Conservation (phyloP, 2,797 vertebrate species). For the Tenualosa thibaudeaui region DNA sequence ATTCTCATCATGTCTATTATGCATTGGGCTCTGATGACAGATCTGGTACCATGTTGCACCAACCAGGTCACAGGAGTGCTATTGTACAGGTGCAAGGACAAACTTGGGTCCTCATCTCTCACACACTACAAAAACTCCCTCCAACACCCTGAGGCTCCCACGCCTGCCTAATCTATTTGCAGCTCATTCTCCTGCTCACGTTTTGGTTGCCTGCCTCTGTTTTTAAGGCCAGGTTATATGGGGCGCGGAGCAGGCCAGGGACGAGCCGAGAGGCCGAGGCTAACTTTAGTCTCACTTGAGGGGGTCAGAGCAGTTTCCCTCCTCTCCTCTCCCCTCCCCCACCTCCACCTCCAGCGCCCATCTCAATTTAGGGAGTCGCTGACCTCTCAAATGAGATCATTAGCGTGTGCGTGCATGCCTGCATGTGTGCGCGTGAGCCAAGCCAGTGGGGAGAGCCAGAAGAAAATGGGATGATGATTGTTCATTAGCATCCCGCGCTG, state of each 20-base stretch:
- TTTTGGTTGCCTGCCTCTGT: background rate
- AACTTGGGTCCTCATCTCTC: background rate
- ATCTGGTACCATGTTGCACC: background rate
- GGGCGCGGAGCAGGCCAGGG: slow-evolving; percentile 34
- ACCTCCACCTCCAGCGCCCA: background rate
- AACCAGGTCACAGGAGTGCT: background rate
- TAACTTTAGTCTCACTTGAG: slow-evolving; percentile 50
- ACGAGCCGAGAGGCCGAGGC: slow-evolving; percentile 12
- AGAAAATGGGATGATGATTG: slow-evolving; percentile 39
- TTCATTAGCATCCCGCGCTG: slow-evolving; percentile 18
- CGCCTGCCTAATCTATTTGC: background rate
- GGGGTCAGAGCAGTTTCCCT: slow-evolving; percentile 41
- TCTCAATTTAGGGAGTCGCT: slow-evolving; percentile 53
- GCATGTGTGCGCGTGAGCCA: slow-evolving; percentile 46
- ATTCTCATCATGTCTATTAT: background rate
- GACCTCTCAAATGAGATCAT: slow-evolving; percentile 60
- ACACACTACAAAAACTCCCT: background rate
- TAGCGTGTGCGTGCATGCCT: slow-evolving; percentile 51
- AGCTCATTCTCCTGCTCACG: background rate
- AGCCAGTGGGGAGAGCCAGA: slow-evolving; percentile 54
- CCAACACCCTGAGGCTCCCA: background rate
- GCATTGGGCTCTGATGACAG: background rate
- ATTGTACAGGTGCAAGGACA: background rate
- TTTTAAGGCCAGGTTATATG: slow-evolving; percentile 49
- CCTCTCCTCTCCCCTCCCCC: background rate